phyloP scores from a whole-genome alignment of 2,797 vertebrate species.

The Periophthalmus magnuspinnatus region DNA sequence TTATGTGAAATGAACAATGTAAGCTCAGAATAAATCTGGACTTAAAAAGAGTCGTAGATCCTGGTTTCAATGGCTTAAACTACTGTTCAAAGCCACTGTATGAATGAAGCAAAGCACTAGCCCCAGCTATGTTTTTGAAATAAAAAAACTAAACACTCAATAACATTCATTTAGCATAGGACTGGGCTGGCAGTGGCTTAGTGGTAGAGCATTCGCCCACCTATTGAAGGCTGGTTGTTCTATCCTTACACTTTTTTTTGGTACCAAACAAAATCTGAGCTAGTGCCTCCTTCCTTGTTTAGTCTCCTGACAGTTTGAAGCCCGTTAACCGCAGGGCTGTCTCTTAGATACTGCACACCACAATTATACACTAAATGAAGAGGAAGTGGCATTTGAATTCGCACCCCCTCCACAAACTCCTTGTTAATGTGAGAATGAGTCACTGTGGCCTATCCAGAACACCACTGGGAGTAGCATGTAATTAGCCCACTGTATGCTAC shows the following conservation, averaged over 20 bases:
- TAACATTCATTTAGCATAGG: constrained; percentile 17
- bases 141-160: neutral
- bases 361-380: constrained; percentile 56
- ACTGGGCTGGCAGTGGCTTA: neutral
- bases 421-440: constrained; percentile 55
- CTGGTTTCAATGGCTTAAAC: too few relatives aligned
- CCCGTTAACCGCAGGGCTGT: constrained; percentile 34
- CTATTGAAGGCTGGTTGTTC: neutral
- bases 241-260: neutral
- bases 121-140: neutral
- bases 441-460: constrained; percentile 50
- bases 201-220: neutral
- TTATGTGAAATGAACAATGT: too few relatives aligned
- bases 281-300: constrained; percentile 32
- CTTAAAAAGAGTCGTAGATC: too few relatives aligned
- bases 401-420: constrained; percentile 58
- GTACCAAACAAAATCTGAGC: constrained; percentile 20
- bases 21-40: too few relatives aligned
- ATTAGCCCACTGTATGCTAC: constrained; percentile 11
- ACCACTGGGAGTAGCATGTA: constrained; percentile 41
- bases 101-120: constrained; percentile 12
- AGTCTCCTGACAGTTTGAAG: constrained; percentile 16
- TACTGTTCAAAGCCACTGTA: neutral
- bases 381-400: constrained; percentile 58
- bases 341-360: constrained; percentile 45